Evolutionary conservation across 2,888 invertebrate species (phyloP), one percentile per base, ranked within the genome.

Genomic region (Heliconius cydno): DNA sequence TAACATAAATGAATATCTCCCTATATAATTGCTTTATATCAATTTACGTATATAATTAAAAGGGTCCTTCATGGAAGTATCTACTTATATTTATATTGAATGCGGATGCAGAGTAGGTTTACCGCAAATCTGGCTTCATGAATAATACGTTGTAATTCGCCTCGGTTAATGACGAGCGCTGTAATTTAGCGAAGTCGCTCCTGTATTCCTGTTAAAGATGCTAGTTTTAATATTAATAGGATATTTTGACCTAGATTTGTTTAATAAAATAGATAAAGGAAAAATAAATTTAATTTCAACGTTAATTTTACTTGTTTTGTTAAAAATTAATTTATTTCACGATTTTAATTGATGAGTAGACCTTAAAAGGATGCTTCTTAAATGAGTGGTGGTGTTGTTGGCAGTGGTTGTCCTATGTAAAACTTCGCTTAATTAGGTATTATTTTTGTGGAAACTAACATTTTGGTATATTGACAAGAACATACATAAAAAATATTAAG

Each of bases 131-230:
- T 79, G 79, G 80, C 52, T 79, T 87, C 88, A 88, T 89, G 88
- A 90, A 89, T 90, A 90, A 89, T 88, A 85, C 83, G 84, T 76
- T 86, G 86, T 87, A 87, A 90, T 88, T 88, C 86, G 79, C 85
- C 85, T 84, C 85, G 86, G 87, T 86, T 88, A 89, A 88, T 88
- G 88, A 88, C 78, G 81, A 85, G 85, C 84, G 78, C 82, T 85
- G 87, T 88, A 86, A 88, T 88, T 89, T 86, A 86, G 85, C 83
- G 85, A 86, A 63, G 78, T 79, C 15, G 38, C 7, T n/a, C 6
- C 25, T 25, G 41, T 30, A 60, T n/a, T 79, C 67, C 28, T 63
- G 52, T 75, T 75, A 46, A 74, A 57, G 60, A 67, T 34, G 52
- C 9, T n/a, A 30, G 1, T 52, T 75, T 79, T 25, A 74, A 79